These are phyloP conservation scores for Amia ocellicauda DNA, from an alignment of 2,113 vertebrate species.

Conservation along the genomic window DNA sequence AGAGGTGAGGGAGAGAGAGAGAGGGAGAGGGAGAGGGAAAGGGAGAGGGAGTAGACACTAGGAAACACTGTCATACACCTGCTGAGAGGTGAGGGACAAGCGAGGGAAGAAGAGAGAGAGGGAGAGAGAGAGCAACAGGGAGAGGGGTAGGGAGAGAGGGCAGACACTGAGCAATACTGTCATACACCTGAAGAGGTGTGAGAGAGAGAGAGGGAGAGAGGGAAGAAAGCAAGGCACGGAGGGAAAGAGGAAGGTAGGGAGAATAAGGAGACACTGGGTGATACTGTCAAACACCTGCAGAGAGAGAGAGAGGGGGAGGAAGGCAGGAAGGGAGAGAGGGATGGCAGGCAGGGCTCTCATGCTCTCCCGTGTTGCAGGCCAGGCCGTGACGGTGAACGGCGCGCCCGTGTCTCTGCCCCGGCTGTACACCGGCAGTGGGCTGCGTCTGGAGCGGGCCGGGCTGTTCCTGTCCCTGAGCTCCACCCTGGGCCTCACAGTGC, in stretches of 20 bases:
- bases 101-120: fast-evolving
- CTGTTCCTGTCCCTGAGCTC: conserved; percentile 77
- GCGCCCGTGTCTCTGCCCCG: conserved; percentile 72
- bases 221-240: no score
- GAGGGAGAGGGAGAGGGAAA: neutral
- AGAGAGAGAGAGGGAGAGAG: neutral
- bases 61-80: conserved; percentile 71
- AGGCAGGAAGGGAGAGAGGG: neutral
- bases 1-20: conserved; percentile 59
- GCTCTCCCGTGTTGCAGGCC: no score
- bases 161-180: conserved; percentile 43
- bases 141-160: neutral
- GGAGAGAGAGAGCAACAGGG: no score
- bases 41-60: neutral
- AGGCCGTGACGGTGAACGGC: conserved; percentile 79
- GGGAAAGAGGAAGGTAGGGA: no score
- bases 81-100: conserved; percentile 69
- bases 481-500: conserved; percentile 70
- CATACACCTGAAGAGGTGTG: conserved; percentile 73
- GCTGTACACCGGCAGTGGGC: conserved; percentile 73
- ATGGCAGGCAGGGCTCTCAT: no score
- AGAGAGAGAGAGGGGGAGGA: neutral
- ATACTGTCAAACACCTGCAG: no score
- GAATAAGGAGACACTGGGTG: no score
- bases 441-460: conserved; percentile 67